Evolutionary conservation across 2,113 vertebrate genomes (phyloP), one percentile per base, ranked within the genome.

Genomic region (Rhynchomys soricoides): DNA sequence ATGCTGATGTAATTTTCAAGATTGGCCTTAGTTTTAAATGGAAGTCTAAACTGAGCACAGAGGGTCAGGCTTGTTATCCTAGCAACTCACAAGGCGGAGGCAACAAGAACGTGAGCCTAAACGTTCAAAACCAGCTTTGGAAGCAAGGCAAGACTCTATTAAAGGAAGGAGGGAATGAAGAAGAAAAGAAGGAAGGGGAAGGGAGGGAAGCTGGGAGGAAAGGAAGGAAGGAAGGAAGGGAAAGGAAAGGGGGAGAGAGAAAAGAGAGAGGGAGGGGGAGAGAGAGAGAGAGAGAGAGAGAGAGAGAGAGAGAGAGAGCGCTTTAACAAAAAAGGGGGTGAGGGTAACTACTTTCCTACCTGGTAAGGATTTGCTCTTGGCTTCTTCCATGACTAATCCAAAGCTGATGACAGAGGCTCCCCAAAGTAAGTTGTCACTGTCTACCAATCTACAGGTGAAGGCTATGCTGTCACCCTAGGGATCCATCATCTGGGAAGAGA

Each of bases 1-100:
- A 94, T 77, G 90, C 86, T 97, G 91, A 92, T 57, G 62, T 64
- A 86, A 93, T 79, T 94, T 70, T 86, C 62, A 94, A 92, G 73
- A 94, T 70, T 64, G 64, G 92, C 93, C 26, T 96, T 70, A 78
- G 82, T 82, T 95, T 81, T 82, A 50, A 95, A 86, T 95, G 62
- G 83, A 55, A n/a, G 91, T 78, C 64, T 68, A 57, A 77, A 62
- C 22, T 9, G 50, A 43, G 11, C n/a, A 19, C 13, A 52, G 81
- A 31, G 4, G 15, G 43, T 8, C 43, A 29, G 21, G 22, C 7
- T 34, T n/a, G 22, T 37, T 29, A 34, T 68, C 29, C 78, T n/a
- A 90, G 70, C 55, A 75, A n/a, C n/a, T 85, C 34, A 26, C 19
- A 31, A 48, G 45, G n/a, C 48, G 1, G 13, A 66, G 12, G 34